Evolutionary conservation across 37 sponge, comb jelly and placozoan genomes (phyloP).

Genomic region (Eunapius fragilis): DNA sequence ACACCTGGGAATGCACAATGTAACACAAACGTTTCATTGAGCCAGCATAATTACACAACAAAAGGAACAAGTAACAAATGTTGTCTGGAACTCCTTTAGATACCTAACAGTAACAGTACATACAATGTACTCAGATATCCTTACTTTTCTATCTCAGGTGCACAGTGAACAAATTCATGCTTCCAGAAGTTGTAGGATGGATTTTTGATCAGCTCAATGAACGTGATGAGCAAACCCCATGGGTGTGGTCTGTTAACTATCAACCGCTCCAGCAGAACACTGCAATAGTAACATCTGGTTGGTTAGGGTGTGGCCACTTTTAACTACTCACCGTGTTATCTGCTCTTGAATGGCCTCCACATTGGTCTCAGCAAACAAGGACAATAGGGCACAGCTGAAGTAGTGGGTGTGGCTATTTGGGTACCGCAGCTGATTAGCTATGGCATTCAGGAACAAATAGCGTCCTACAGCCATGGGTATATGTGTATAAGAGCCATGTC

Average conservation of each 20-base stretch:
- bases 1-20: no score
- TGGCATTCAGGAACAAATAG: constrained; percentile 97
- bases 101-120: no score
- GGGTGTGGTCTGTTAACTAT: constrained; percentile 99
- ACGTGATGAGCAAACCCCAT: constrained; percentile 99
- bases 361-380: constrained; percentile 92
- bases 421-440: constrained; percentile 98
- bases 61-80: neutral
- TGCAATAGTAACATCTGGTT: neutral
- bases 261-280: constrained; percentile 95
- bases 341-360: constrained; percentile 97
- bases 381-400: constrained; percentile 96
- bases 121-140: neutral
- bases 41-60: no score
- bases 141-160: constrained; percentile 98
- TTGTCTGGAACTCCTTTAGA: neutral
- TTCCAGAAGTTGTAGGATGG: constrained; percentile 96
- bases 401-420: constrained; percentile 99
- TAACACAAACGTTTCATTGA: no score
- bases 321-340: constrained; percentile 81
- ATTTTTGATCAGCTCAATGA: constrained; percentile 99
- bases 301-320: neutral
- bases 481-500: neutral
- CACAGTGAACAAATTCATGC: constrained; percentile 99
- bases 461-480: constrained; percentile 72